These are phyloP conservation scores for Scopus umbretta DNA, from an alignment of 2,113 vertebrate genomes.

Conservation along the genomic window DNA sequence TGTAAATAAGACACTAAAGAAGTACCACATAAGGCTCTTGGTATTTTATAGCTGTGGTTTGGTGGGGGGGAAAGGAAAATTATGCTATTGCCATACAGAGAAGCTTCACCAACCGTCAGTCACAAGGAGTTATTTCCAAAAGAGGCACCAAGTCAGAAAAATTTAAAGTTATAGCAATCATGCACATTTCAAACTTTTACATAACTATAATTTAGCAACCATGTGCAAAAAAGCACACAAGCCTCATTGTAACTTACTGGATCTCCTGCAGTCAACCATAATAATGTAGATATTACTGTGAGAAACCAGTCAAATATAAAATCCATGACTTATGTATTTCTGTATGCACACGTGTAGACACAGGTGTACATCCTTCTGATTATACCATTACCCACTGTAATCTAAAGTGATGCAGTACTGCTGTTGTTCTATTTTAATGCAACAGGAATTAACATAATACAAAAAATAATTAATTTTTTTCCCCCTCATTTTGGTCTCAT, in stretches of 20 bases:
- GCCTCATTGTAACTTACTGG: neutral
- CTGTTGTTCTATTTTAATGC: neutral
- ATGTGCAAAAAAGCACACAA: neutral
- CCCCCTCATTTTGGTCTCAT: neutral
- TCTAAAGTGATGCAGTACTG: neutral
- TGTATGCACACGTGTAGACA: rapidly evolving
- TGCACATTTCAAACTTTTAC: neutral
- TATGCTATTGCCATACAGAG: neutral
- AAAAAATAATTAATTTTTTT: neutral
- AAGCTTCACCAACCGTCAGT: neutral
- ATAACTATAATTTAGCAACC: neutral
- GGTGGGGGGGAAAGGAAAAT: neutral
- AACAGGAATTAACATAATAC: neutral
- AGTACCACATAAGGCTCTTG: neutral
- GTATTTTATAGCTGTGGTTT: neutral
- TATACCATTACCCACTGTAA: neutral
- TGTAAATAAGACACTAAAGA: neutral
- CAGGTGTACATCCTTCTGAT: neutral
- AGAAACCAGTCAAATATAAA: neutral
- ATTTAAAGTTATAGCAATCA: neutral
- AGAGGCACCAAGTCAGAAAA: neutral
- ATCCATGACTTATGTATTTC: neutral
- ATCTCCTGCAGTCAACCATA: neutral
- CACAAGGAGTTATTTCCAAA: neutral
- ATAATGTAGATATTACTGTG: neutral